Conservation (phyloP, 2,888 invertebrate species). For the Selenia dentaria region DNA sequence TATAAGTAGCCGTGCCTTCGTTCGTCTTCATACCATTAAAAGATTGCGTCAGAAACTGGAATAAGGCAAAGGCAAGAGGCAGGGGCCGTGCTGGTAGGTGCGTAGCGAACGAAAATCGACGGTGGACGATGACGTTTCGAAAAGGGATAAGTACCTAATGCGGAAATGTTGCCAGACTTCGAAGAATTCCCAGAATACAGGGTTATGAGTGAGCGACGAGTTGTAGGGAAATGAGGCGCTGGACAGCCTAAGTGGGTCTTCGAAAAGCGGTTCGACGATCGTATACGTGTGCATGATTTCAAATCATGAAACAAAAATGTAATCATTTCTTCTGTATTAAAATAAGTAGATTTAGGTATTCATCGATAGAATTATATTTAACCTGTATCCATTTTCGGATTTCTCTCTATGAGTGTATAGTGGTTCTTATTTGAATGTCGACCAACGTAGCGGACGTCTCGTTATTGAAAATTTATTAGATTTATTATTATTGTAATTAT, state of each 20-base stretch:
- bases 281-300: constrained; percentile 82
- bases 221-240: constrained; percentile 51
- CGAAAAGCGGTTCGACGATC: constrained; percentile 79
- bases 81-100: neutral
- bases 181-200: constrained; percentile 64
- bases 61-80: neutral
- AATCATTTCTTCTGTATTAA: constrained; percentile 80
- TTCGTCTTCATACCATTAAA: constrained; percentile 71
- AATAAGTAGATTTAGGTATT: constrained; percentile 78
- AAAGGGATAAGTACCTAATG: constrained; percentile 41
- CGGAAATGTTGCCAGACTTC: constrained; percentile 40
- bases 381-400: constrained; percentile 83
- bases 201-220: constrained; percentile 61
- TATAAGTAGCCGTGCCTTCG: constrained; percentile 82
- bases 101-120: constrained; percentile 36
- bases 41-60: constrained; percentile 32
- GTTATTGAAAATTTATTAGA: constrained; percentile 84
- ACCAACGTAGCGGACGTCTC: constrained; percentile 83
- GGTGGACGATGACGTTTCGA: constrained; percentile 47
- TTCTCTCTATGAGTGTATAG: constrained; percentile 85
- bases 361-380: constrained; percentile 82
- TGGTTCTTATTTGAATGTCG: constrained; percentile 83
- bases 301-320: constrained; percentile 74
- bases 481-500: constrained; percentile 68
- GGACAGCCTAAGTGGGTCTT: constrained; percentile 70